phyloP scores from a whole-genome alignment of 2,888 invertebrate species.

The Pheosia gnoma region DNA sequence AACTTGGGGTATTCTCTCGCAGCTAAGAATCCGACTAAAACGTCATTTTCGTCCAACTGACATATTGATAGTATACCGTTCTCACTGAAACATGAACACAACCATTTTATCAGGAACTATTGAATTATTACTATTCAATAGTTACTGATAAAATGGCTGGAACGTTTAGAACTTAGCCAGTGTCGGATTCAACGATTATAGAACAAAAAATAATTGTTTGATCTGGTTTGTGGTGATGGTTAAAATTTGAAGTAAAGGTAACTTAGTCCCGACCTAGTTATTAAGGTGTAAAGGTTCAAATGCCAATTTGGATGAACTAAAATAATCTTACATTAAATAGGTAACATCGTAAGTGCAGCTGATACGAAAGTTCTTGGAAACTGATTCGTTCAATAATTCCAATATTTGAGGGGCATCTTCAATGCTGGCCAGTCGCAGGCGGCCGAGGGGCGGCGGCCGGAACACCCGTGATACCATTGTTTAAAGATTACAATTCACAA shows the following conservation, averaged over 20 bases:
- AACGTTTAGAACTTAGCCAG: no score
- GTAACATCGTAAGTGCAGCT: constrained; percentile 43
- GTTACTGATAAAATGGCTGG: no score
- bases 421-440: constrained; percentile 54
- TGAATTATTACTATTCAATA: no score
- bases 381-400: constrained; percentile 56
- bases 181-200: no score
- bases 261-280: no score
- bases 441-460: constrained; percentile 49
- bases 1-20: constrained; percentile 81
- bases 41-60: constrained; percentile 60
- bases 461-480: constrained; percentile 32
- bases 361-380: constrained; percentile 64
- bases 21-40: constrained; percentile 64
- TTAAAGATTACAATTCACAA: neutral
- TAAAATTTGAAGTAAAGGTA: no score
- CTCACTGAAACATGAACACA: constrained; percentile 65
- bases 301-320: neutral
- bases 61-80: constrained; percentile 75
- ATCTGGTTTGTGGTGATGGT: no score
- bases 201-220: no score
- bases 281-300: no score
- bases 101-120: no score
- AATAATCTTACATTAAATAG: constrained; percentile 62
- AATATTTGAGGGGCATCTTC: constrained; percentile 56